These are phyloP conservation scores for Xiphophorus couchianus DNA, from an alignment of 2,113 vertebrate species.

Conservation along the genomic window DNA sequence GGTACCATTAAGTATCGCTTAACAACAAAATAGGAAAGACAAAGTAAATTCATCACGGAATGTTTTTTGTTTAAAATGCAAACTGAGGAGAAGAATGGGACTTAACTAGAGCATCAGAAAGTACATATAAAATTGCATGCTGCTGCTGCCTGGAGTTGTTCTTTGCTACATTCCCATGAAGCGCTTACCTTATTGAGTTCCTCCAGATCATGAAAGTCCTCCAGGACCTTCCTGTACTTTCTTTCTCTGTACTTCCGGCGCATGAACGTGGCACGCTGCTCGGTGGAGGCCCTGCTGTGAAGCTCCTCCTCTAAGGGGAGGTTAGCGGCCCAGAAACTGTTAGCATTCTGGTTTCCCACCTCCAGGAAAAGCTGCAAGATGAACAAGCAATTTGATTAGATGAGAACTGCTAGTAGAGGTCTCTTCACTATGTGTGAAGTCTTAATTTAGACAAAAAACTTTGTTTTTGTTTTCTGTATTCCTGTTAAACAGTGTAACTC, in stretches of 20 bases:
- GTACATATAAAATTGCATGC: neutral
- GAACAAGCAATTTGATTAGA: neutral
- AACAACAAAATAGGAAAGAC: neutral
- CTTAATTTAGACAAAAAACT: neutral
- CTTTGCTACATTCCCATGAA: neutral
- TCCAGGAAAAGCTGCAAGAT: conserved; percentile 90
- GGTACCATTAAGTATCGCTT: neutral
- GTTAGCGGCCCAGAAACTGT: conserved; percentile 93
- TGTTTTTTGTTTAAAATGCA: neutral
- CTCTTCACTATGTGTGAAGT: neutral
- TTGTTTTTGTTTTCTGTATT: neutral
- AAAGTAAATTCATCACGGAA: neutral
- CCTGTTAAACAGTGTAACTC: no score
- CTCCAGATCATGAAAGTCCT: conserved; percentile 79
- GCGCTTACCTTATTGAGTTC: conserved; percentile 90
- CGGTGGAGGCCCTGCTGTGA: conserved; percentile 78
- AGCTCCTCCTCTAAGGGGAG: conserved; percentile 88
- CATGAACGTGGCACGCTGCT: conserved; percentile 88
- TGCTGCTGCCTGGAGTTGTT: neutral
- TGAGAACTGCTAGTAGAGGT: neutral
- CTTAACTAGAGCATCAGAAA: neutral
- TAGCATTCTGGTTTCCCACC: conserved; percentile 93
- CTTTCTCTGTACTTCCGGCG: conserved; percentile 94
- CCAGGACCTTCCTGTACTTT: conserved; percentile 84
- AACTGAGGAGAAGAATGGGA: neutral